Evolutionary conservation across 64 coral and sea anemone genomes (phyloP), one percentile per base, ranked within the genome.

Genomic region (Anthopleura sola): DNA sequence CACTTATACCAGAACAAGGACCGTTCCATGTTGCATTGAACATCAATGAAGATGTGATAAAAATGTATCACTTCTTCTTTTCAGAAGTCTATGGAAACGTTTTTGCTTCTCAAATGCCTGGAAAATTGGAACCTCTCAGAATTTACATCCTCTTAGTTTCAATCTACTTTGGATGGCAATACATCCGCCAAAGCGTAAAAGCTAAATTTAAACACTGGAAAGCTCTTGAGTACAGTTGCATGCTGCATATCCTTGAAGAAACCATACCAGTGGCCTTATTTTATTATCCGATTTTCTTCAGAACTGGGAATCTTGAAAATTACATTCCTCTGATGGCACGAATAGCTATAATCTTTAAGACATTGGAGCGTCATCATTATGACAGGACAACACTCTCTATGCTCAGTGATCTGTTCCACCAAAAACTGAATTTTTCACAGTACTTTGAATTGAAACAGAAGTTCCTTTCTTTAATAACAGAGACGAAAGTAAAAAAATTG

Each of bases 401-500:
- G 85, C 24, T 95, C 17, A 91, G 58, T 91, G 93, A 95, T 10
- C 23, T 91, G 8, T 64, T 58, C 16, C 88, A 95, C 32, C 93
- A 91, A 58, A 84, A 55, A 53, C 26, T 33, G 14, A 80, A 84
- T 57, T 91, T 95, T 49, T 38, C 80, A 21, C 37, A 49, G 20
- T 91, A 95, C 74, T 95, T 88, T n/a, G 46, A 23, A 36, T 78
- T 60, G 19, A 94, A 94, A 53, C 58, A 62, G 55, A 71, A 78
- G 2, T 87, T 53, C 38, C 38, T 95, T 14, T 85, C 88, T 18
- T 10, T 94, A 3, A 5, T 91, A 23, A 91, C 85, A 17, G 85
- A 95, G 46, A 95, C 82, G 36, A 95, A 95, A 60, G 55, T 95
- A 84, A 88, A 91, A 81, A 91, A 88, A 34, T n/a, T 91, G 88